Conservation (phyloP, 2,113 vertebrate genomes). For the Leucopternis melanops region DNA sequence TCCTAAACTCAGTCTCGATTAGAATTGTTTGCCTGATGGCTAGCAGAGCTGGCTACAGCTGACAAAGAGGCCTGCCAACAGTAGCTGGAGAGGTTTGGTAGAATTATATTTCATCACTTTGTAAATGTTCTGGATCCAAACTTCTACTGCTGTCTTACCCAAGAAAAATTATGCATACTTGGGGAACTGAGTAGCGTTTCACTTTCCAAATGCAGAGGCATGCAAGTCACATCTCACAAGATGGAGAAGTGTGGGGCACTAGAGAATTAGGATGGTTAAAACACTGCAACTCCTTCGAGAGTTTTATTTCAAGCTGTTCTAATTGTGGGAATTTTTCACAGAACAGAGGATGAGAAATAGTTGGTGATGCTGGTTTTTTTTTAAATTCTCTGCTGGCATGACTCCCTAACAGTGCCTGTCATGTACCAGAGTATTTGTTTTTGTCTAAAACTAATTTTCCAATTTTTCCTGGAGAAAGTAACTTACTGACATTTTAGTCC, state of each 20-base stretch:
- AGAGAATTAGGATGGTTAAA: background rate
- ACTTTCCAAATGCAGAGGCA: background rate
- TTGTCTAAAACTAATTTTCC: background rate
- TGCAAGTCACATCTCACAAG: background rate
- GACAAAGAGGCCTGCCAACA: background rate
- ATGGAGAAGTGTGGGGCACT: background rate
- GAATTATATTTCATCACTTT: background rate
- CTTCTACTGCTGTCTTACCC: background rate
- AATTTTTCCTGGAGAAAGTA: background rate
- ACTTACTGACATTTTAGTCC: background rate
- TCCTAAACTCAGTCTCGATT: background rate
- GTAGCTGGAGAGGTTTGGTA: background rate
- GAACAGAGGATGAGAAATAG: background rate
- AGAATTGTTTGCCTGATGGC: background rate
- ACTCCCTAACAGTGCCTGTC: background rate
- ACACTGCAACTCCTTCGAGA: background rate
- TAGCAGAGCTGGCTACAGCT: background rate
- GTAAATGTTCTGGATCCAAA: background rate
- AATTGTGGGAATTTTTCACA: background rate
- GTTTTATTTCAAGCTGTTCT: background rate
- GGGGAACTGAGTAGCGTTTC: background rate
- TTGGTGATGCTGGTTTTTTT: background rate
- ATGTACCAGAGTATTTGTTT: background rate
- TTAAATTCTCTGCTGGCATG: background rate
- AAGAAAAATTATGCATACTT: background rate